Evolutionary conservation across 2,888 invertebrate genomes (phyloP).

Genomic region (Hydroisotoma schaefferi): DNA sequence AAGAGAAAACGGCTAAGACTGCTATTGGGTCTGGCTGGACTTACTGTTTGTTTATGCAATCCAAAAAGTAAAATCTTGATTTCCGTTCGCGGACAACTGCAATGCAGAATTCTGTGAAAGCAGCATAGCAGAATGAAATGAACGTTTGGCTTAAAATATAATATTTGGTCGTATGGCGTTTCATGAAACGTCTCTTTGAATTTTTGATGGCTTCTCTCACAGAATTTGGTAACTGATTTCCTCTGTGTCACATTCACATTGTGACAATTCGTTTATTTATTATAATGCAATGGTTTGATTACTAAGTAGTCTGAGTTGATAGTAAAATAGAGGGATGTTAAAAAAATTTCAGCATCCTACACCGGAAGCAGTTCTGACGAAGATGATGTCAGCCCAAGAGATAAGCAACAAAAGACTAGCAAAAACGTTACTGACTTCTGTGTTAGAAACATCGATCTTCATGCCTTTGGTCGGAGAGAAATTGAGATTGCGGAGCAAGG

Average conservation of each 20-base stretch:
- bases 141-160: too few species aligned
- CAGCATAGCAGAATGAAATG: too few species aligned
- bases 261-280: too few species aligned
- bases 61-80: too few species aligned
- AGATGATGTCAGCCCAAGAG: constrained; percentile 87
- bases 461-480: constrained; percentile 89
- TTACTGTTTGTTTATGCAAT: too few species aligned
- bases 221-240: constrained; percentile 10
- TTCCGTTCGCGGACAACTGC: too few species aligned
- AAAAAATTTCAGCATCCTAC: constrained; percentile 56
- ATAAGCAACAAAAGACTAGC: constrained; percentile 83
- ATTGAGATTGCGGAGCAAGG: constrained; percentile 97
- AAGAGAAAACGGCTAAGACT: too few species aligned
- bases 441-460: constrained; percentile 87
- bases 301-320: not conserved
- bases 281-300: too few species aligned
- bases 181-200: constrained; percentile 1
- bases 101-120: too few species aligned
- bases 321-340: not conserved
- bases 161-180: too few species aligned
- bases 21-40: too few species aligned
- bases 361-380: constrained; percentile 90
- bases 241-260: constrained; percentile 4
- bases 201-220: not conserved
- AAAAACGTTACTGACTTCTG: constrained; percentile 86